Conservation (phyloP, 2,797 vertebrate species). For the Oryzias sinensis region DNA sequence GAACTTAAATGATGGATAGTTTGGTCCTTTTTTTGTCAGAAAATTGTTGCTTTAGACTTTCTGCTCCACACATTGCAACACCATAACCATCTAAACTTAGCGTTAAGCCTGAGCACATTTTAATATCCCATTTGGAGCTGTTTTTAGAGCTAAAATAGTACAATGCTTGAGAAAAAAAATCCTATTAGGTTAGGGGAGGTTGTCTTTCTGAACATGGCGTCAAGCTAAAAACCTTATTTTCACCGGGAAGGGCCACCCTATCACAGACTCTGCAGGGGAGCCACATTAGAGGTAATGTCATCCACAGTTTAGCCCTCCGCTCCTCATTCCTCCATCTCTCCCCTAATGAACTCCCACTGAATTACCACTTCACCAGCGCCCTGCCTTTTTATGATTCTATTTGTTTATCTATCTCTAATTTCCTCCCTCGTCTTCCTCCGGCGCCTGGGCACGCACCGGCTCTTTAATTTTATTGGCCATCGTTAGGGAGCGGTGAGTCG, state of each 20-base stretch:
- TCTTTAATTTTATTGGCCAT: conserved; percentile 82
- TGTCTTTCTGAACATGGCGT: conserved; percentile 68
- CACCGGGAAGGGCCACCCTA: conserved; percentile 69
- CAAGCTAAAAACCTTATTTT: conserved; percentile 77
- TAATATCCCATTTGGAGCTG: conserved; percentile 61
- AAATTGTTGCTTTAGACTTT: conserved; percentile 35
- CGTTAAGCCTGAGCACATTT: conserved; percentile 60
- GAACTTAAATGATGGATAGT: conserved; percentile 30
- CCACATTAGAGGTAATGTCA: conserved; percentile 83
- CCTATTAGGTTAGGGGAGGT: conserved; percentile 70
- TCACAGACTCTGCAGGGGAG: conserved; percentile 75
- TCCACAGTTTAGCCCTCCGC: conserved; percentile 77
- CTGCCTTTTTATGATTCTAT: conserved; percentile 84
- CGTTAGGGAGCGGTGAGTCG: conserved; percentile 74
- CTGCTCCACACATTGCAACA: conserved; percentile 26
- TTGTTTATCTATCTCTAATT: conserved; percentile 83
- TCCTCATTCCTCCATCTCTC: conserved; percentile 75
- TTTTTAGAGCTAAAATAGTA: conserved; percentile 62
- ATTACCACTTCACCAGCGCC: conserved; percentile 78
- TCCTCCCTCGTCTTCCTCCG: conserved; percentile 63
- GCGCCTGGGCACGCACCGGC: conserved; percentile 56
- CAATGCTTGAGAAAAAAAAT: conserved; percentile 66
- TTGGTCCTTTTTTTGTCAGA: conserved; percentile 12
- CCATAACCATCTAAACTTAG: conserved; percentile 57
- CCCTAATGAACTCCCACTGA: conserved; percentile 80